phyloP scores from a whole-genome alignment of 2,888 invertebrate genomes.

The Saturnia pavonia region DNA sequence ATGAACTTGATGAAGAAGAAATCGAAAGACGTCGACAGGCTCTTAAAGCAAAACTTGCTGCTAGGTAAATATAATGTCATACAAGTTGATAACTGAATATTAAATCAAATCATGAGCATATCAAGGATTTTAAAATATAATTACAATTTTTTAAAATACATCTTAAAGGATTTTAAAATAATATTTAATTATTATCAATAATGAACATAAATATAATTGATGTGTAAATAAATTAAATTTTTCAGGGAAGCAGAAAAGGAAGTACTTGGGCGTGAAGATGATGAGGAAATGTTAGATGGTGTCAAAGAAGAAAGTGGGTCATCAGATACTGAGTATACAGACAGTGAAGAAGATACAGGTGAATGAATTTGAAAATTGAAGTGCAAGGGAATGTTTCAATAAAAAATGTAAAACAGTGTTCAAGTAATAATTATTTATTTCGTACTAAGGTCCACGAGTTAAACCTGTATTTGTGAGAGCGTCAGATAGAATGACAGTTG shows the following conservation, averaged over 20 bases:
- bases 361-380: neutral
- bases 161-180: too few relatives aligned
- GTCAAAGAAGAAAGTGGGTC: constrained; percentile 86
- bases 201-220: neutral
- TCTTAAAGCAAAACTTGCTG: constrained; percentile 71
- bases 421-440: neutral
- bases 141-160: too few relatives aligned
- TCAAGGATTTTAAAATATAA: too few relatives aligned
- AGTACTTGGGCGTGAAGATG: constrained; percentile 88
- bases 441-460: constrained; percentile 87
- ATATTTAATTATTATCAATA: too few relatives aligned
- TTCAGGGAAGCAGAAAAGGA: constrained; percentile 86
- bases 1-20: constrained; percentile 92
- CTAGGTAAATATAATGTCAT: constrained; percentile 49
- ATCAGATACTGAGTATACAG: constrained; percentile 93
- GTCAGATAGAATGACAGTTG: constrained; percentile 95
- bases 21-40: constrained; percentile 90
- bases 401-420: neutral
- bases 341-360: constrained; percentile 94
- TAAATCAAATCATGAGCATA: neutral
- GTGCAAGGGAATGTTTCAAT: neutral
- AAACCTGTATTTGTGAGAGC: constrained; percentile 98
- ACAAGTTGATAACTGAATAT: neutral
- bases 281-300: constrained; percentile 83
- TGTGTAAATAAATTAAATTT: neutral